Evolutionary conservation across 2,113 vertebrate genomes (phyloP), one percentile per base, ranked within the genome.

Genomic region (Seriola dumerili): DNA sequence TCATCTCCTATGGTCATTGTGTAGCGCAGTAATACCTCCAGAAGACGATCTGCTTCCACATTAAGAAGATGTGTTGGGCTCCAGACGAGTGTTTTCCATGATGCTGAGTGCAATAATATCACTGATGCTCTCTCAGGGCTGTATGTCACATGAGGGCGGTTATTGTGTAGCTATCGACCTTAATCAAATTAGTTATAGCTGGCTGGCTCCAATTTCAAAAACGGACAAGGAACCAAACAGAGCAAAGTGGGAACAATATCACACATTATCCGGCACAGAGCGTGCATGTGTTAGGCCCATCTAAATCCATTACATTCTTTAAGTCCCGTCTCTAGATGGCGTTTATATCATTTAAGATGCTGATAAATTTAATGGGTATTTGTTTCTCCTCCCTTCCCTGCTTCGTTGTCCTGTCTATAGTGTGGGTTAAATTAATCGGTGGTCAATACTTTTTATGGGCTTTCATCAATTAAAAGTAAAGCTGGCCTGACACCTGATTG

Each of bases 301-400:
- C 19, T 90, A 80, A 80, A 92, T 90, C 84, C 72, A 86, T 85
- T 88, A 74, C 68, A 92, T 85, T 85, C 67, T 78, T 23, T 6
- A 66, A 89, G 81, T 92, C 79, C 82, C 80, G 89, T 90, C 81
- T 80, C 67, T 93, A 92, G 89, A 94, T 94, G 92, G 88, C 88
- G 91, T 94, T 93, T 89, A 85, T 89, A 86, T 85, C 87, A 92
- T 94, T 93, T 89, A 93, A 92, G 80, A 88, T 65, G 57, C 78
- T 76, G 86, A 91, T 78, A 88, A 88, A 89, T 64, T 57, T 57
- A 85, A 84, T 79, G 71, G 70, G 79, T 89, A 80, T 90, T 86
- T 80, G 80, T 88, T 89, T 85, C 69, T 57, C 76, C 72, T 54
- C 23, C 12, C 46, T 68, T 55, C 59, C 63, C 54, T 64, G 65